Evolutionary conservation across 2,888 invertebrate genomes (phyloP).

Genomic region (Scelioninae gen. 2): DNA sequence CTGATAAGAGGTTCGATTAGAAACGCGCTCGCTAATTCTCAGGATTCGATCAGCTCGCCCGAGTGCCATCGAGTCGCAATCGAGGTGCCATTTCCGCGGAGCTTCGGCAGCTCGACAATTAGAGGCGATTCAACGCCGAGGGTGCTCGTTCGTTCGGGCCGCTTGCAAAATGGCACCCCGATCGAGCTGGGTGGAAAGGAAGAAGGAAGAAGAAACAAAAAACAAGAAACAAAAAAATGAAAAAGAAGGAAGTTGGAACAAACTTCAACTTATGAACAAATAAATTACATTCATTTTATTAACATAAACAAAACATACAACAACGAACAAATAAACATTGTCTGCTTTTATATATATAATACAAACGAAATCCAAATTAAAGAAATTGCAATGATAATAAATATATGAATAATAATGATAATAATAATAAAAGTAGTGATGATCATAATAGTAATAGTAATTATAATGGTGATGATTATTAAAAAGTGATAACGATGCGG

Average conservation of each 20-base stretch:
- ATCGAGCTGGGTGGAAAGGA: conserved; percentile 24
- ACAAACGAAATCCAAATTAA: conserved; percentile 52
- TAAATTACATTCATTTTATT: conserved; percentile 57
- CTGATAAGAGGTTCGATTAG: conserved; percentile 28
- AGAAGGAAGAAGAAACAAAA: too few relatives aligned
- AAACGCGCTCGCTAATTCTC: conserved; percentile 15
- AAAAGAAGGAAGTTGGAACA: too few relatives aligned
- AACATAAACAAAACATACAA: conserved; percentile 58
- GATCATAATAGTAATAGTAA: too few relatives aligned
- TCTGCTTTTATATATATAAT: conserved; percentile 43
- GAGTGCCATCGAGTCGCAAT: conserved; percentile 17
- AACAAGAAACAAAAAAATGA: too few relatives aligned
- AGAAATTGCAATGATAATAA: conserved; percentile 35
- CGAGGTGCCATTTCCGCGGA: conserved; percentile 7
- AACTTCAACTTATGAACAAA: conserved; percentile 54
- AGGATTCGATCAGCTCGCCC: conserved; percentile 14
- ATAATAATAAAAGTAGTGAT: conserved; percentile 8
- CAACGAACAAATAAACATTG: conserved; percentile 52
- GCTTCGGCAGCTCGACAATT: conserved; percentile 3
- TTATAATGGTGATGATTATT: conserved; percentile 30
- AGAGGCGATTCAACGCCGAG: conserved; percentile 16
- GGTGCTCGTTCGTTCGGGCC: neutral
- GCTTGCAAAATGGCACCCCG: neutral
- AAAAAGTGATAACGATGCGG: too few relatives aligned
- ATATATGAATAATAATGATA: conserved; percentile 34